These are phyloP conservation scores for Harpagus bidentatus DNA, from an alignment of 2,113 vertebrate genomes.

Conservation along the genomic window DNA sequence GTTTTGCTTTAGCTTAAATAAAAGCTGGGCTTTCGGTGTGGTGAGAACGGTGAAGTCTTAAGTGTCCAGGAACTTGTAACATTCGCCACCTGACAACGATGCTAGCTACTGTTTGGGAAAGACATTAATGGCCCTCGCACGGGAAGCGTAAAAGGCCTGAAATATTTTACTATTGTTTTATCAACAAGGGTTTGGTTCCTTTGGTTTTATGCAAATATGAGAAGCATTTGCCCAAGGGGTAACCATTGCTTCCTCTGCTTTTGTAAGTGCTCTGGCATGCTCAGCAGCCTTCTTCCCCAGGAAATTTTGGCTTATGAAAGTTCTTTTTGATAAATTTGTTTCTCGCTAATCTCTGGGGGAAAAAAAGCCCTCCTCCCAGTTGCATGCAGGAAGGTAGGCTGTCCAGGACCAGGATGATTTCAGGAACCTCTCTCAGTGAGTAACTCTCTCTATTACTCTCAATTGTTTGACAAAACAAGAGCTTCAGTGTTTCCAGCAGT, in stretches of 20 bases:
- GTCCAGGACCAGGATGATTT: not conserved
- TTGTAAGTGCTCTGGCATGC: not conserved
- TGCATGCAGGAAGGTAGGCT: not conserved
- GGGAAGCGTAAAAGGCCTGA: not conserved
- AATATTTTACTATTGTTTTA: not conserved
- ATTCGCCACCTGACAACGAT: not conserved
- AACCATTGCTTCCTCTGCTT: not conserved
- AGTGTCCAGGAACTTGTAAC: not conserved
- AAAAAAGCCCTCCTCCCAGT: not conserved
- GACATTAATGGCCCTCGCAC: rapidly evolving
- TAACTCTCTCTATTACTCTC: not conserved
- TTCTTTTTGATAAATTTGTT: not conserved
- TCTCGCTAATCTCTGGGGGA: not conserved
- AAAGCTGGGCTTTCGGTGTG: not conserved
- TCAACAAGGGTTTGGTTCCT: not conserved
- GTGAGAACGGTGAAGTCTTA: not conserved
- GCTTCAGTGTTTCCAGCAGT: not conserved
- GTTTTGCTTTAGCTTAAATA: not conserved
- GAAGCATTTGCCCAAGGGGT: not conserved
- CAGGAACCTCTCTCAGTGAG: not conserved
- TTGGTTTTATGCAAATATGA: not conserved
- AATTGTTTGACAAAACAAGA: not conserved
- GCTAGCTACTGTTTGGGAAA: not conserved
- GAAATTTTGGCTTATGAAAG: not conserved
- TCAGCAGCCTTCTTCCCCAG: not conserved